Conservation (phyloP, 2,888 invertebrate species). For the Hydropsyche betteni region DNA sequence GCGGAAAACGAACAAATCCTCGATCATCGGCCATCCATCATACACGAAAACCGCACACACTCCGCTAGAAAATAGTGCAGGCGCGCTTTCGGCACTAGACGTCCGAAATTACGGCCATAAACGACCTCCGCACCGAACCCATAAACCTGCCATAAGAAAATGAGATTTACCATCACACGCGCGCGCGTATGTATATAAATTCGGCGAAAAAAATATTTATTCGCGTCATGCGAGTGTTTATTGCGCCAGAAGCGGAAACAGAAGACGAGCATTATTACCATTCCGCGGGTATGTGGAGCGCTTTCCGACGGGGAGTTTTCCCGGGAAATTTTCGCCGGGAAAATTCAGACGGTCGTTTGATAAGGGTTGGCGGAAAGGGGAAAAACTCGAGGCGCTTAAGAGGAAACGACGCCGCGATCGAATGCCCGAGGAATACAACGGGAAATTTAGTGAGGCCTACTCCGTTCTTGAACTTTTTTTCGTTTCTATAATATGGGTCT, state of each 20-base stretch:
- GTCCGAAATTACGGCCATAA: constrained; percentile 27
- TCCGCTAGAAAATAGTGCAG: no score
- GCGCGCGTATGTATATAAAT: background rate
- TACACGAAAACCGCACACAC: no score
- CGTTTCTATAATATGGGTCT: no score
- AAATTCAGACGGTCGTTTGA: constrained; percentile 20
- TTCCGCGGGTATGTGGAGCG: background rate
- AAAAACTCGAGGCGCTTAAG: background rate
- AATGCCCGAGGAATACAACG: background rate
- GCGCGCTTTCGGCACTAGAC: background rate
- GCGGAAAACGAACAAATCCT: no score
- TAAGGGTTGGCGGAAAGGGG: constrained; percentile 3
- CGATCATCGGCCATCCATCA: no score
- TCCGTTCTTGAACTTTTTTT: no score
- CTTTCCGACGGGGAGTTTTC: constrained; percentile 9
- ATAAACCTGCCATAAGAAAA: constrained; percentile 33
- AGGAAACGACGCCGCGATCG: constrained; percentile 11
- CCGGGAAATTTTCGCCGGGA: background rate
- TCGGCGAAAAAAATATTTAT: constrained; percentile 1
- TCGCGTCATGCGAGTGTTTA: constrained; percentile 15
- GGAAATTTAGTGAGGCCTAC: no score
- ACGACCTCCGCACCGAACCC: constrained; percentile 10
- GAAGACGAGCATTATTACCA: constrained; percentile 16
- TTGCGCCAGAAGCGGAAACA: constrained; percentile 21
- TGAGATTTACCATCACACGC: constrained; percentile 10